Evolutionary conservation across 2,888 invertebrate species (phyloP), one percentile per base, ranked within the genome.

Genomic region (Coelogynopora nodosa): DNA sequence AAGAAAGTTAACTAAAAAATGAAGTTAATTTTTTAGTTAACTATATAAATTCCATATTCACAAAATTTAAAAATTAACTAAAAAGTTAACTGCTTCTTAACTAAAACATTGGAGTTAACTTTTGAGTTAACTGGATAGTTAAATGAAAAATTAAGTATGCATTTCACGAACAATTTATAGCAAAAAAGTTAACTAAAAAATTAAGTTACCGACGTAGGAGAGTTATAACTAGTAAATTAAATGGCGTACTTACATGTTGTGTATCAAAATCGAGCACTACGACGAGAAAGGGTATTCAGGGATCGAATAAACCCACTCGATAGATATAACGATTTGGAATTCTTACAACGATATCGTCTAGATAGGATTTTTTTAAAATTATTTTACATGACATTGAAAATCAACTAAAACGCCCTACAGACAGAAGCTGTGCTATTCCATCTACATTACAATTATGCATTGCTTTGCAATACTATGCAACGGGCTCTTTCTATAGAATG

Each of bases 21-120:
- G 5, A 74, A 74, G 27, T 74, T 74, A 74, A 74, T 23, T 74
- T 74, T 74, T 74, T 74, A 74, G 18, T 74, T 74, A 74, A 74
- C 18, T 74, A 26, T n/a, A 74, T n/a, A 74, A 74, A 23, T 10
- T 23, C 18, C 23, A n/a, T 74, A 10, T n/a, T 26, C 5, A 74
- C 5, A 74, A 74, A 74, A 74, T 13, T 74, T 5, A 74, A 74
- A 74, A 74, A 23, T 74, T 13, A 74, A 74, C 2, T 74, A 26
- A 74, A 74, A 74, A 23, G 18, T 74, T 74, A 74, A 74, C 23
- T 5, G 5, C 2, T 23, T 2, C 74, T 26, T 74, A 74, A 74
- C 2, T 74, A 2, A 13, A 74, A 74, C 5, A 13, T 74, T 74
- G 2, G 2, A 13, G 2, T 13, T 23, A 74, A 74, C 27, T 74